Percentiles rank a stretch among this genome's conserved stretches.
These are phyloP conservation scores for Pempheris klunzingeri DNA, from an alignment of 2,797 vertebrate genomes.

Conservation along the genomic window DNA sequence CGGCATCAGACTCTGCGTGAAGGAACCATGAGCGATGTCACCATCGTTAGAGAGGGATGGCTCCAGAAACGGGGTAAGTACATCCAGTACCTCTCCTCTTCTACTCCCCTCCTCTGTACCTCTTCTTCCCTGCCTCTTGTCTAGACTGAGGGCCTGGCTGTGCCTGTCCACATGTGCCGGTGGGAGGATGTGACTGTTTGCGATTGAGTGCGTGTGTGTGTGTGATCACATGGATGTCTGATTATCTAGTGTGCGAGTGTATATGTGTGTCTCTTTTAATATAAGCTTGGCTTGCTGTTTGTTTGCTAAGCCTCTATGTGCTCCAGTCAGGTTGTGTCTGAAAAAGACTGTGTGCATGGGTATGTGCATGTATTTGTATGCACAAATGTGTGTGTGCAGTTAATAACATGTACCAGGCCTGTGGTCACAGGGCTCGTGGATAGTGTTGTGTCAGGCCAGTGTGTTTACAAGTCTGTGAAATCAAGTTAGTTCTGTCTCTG, in stretches of 20 bases:
- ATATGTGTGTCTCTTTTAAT: conserved; percentile 60
- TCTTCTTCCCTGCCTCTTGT: conserved; percentile 66
- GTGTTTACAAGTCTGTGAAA: conserved; percentile 46
- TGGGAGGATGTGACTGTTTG: conserved; percentile 73
- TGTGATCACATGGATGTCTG: conserved; percentile 74
- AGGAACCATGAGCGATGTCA: conserved; percentile 99
- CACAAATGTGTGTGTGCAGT: conserved; percentile 38
- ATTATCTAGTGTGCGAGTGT: conserved; percentile 47
- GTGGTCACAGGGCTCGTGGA: conserved; percentile 42
- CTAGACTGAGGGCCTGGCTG: conserved; percentile 75
- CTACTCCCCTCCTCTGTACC: conserved; percentile 48
- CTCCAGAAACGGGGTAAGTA: conserved; percentile 99
- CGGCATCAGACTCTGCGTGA: conserved; percentile 90
- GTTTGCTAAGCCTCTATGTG: conserved; percentile 66
- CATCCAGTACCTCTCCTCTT: conserved; percentile 62
- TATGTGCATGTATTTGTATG: conserved; percentile 48
- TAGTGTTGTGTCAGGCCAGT: conserved; percentile 37
- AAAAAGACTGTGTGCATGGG: conserved; percentile 50
- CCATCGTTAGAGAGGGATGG: conserved; percentile 99
- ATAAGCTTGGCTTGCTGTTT: conserved; percentile 65
- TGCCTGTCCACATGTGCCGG: conserved; percentile 79
- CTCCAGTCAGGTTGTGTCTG: conserved; percentile 54
- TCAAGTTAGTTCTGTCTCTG: conserved; percentile 41
- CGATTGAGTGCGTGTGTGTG: conserved; percentile 50
- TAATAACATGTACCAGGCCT: conserved; percentile 56